Base-by-base conservation (phyloP, 2,797 vertebrate genomes). In the Morelia viridis region DNA sequence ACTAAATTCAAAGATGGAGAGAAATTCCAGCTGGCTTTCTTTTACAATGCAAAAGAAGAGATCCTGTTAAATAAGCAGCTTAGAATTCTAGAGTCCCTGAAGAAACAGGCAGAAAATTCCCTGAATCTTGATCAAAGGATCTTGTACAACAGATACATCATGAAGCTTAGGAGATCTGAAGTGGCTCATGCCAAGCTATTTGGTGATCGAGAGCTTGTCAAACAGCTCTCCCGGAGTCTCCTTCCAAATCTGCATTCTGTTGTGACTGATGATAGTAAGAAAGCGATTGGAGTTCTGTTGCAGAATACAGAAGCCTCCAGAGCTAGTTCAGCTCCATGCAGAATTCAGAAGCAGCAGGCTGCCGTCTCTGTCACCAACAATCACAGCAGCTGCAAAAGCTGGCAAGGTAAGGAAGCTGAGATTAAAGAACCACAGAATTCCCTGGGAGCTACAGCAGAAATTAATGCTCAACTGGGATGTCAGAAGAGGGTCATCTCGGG, bases 91-190 rank as follows among this genome's bases (percentile, higher is more conserved):
- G 96, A 96, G 2, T 83, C 92, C 13, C 92, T 96, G 87, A 95
- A 95, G 89, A 96, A 93, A 68, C 93, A 96, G 26, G 85, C 50
- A 53, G 94, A 91, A 22, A 95, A 95, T 1, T 24, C 88, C 4
- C 0, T 88, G 89, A 90, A 91, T 7, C 85, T 93, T 10, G 93
- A 95, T n/a, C 94, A 97, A 93, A 97, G 94, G 84, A 80, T 92
- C 71, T 93, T 97, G 58, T 96, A 91, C 65, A 94, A 94, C 35
- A 60, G 68, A 80, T 95, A 96, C 53, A 89, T 91, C 15, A 10
- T 24, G 1, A 94, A 95, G 88, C 85, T 96, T 57, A 88, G n/a
- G 89, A 92, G 92, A 62, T 94, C 96, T 68, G 94, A 97, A 93
- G 15, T 92, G 12, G 89, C 87, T 1, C 57, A 93, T 13, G 93